Conservation (phyloP, 1,140 invertebrate genomes). For the Euschistus heros region DNA sequence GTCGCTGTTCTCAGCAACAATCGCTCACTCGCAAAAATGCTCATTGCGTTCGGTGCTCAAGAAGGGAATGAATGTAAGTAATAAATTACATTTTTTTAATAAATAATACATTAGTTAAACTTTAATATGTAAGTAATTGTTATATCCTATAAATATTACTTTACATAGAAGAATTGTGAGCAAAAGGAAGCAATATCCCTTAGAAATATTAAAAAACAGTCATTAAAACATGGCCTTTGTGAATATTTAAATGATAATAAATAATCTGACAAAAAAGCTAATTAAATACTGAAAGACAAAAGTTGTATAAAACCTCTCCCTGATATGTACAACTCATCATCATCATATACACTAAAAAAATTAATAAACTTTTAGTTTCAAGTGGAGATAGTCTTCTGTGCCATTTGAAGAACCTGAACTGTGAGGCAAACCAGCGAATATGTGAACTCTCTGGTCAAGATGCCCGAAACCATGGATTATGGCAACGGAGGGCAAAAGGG, state of each 20-base stretch:
- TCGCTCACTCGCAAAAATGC: slow-evolving; percentile 71
- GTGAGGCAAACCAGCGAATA: slow-evolving; percentile 67
- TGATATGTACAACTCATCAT: too few relatives aligned
- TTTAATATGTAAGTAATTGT: too few relatives aligned
- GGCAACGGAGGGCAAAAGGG: slow-evolving; percentile 73
- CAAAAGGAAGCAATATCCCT: too few relatives aligned
- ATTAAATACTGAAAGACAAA: too few relatives aligned
- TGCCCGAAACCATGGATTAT: slow-evolving; percentile 66
- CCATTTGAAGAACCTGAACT: slow-evolving; percentile 60
- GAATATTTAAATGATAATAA: too few relatives aligned
- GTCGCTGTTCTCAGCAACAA: slow-evolving; percentile 83
- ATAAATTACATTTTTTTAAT: slow-evolving; percentile 2
- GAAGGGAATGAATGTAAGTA: slow-evolving; percentile 82
- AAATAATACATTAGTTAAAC: background rate
- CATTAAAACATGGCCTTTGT: too few relatives aligned
- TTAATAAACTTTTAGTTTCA: slow-evolving; percentile 51
- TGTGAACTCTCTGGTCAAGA: slow-evolving; percentile 53
- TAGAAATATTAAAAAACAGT: too few relatives aligned
- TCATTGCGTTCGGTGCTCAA: slow-evolving; percentile 75
- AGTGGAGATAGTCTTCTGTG: slow-evolving; percentile 54
- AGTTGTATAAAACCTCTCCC: too few relatives aligned
- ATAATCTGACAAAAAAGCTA: too few relatives aligned
- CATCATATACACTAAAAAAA: too few relatives aligned
- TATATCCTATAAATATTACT: too few relatives aligned
- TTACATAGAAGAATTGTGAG: too few relatives aligned